Conservation (phyloP, 2,113 vertebrate genomes). For the Osmerus mordax region DNA sequence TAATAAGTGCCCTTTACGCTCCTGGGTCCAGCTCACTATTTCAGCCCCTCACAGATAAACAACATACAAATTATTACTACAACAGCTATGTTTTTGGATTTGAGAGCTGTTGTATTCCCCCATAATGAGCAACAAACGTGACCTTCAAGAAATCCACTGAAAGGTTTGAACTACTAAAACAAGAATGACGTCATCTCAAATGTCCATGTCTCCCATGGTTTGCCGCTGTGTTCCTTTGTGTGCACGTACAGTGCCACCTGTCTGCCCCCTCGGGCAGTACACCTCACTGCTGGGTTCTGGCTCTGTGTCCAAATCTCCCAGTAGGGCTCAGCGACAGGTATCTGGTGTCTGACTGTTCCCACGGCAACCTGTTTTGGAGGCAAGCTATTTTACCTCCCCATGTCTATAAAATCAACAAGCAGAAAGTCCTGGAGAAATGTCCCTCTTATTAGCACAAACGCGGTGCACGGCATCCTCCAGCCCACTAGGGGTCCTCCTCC, state of each 20-base stretch:
- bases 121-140: conserved; percentile 18
- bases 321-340: not conserved
- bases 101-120: conserved; percentile 17
- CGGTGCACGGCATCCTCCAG: conserved; percentile 7
- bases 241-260: conserved; percentile 13
- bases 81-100: conserved; percentile 17
- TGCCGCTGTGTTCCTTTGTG: conserved; percentile 31
- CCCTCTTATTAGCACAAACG: conserved; percentile 14
- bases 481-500: conserved; percentile 92
- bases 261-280: conserved; percentile 25
- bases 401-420: conserved; percentile 24
- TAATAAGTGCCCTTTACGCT: conserved; percentile 65
- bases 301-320: not conserved
- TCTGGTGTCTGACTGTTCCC: conserved; percentile 30
- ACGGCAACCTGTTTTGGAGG: conserved; percentile 47
- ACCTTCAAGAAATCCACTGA: conserved; percentile 44
- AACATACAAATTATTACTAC: conserved; percentile 37
- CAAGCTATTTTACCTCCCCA: conserved; percentile 40
- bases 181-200: not conserved
- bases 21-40: conserved; percentile 39
- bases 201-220: conserved; percentile 28
- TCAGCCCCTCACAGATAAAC: conserved; percentile 25
- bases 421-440: conserved; percentile 34
- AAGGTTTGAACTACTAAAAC: conserved; percentile 48
- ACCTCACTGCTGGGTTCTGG: conserved; percentile 19